Conservation (phyloP, 2,797 vertebrate species). For the Eremophila alpestris region DNA sequence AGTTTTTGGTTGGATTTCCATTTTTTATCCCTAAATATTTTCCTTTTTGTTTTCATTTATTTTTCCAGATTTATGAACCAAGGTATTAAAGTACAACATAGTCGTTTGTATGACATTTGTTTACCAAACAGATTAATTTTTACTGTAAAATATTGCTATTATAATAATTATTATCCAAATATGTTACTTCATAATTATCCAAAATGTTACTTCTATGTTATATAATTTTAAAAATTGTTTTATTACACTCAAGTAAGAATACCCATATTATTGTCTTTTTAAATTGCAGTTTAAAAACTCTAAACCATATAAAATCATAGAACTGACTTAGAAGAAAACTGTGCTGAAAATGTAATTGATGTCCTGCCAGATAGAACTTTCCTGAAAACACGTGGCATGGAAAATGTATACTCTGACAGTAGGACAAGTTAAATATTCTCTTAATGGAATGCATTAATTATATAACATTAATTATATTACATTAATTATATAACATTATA, state of each 20-base stretch:
- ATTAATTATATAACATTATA: too few species aligned
- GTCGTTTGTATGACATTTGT: neutral
- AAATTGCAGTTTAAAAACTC: neutral
- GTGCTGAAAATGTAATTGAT: neutral
- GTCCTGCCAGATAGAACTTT: neutral
- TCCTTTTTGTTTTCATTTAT: neutral
- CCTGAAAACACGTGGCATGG: neutral
- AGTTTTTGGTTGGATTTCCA: neutral
- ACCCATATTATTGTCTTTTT: neutral
- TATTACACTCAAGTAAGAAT: neutral
- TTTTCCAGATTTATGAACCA: neutral
- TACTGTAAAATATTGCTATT: neutral
- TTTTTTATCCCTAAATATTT: neutral
- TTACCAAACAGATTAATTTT: neutral
- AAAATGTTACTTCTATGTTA: neutral
- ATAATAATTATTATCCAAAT: too few species aligned
- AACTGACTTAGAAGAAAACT: neutral
- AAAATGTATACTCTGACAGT: neutral
- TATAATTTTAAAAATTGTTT: neutral
- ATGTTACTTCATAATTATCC: neutral
- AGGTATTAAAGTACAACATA: neutral
- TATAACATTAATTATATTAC: too few species aligned
- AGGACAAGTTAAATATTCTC: neutral
- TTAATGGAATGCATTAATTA: neutral
- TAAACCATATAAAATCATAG: neutral